A percentile compares a stretch with the other conserved stretches of the same genome.
Evolutionary conservation across 2,113 vertebrate genomes (phyloP).

Genomic region (Donacobius atricapilla): DNA sequence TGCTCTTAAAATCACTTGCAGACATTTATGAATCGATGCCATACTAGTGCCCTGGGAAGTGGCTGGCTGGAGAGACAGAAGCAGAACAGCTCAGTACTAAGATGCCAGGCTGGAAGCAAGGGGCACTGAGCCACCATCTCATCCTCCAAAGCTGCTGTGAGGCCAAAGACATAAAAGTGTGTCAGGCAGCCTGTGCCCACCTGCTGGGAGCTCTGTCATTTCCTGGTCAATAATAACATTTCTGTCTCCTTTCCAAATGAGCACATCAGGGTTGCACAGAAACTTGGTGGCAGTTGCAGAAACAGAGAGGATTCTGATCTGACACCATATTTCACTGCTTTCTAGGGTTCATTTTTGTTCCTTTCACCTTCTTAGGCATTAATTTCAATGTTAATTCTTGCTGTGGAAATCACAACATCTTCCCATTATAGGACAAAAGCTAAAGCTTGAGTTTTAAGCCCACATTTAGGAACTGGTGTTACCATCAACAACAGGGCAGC

Average conservation of each 20-base stretch:
- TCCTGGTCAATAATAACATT: neutral
- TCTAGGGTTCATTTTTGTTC: neutral
- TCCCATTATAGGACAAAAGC: neutral
- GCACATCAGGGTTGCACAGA: neutral
- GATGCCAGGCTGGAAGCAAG: neutral
- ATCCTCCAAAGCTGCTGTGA: neutral
- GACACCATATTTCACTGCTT: neutral
- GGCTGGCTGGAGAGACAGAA: neutral
- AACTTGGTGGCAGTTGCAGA: neutral
- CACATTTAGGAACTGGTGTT: neutral
- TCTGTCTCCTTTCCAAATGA: neutral
- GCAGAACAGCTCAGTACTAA: neutral
- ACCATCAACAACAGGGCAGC: neutral
- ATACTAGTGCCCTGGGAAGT: fast-evolving
- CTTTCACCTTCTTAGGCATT: neutral
- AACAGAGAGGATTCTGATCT: neutral
- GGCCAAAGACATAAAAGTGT: neutral
- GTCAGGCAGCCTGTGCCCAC: neutral
- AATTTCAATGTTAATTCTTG: neutral
- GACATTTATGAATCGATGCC: neutral
- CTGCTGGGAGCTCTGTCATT: neutral
- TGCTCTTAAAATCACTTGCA: neutral
- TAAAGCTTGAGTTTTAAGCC: neutral
- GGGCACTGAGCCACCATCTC: neutral
- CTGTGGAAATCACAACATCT: neutral